Conservation (phyloP, 2,113 vertebrate species). For the Tragelaphus strepsiceros region DNA sequence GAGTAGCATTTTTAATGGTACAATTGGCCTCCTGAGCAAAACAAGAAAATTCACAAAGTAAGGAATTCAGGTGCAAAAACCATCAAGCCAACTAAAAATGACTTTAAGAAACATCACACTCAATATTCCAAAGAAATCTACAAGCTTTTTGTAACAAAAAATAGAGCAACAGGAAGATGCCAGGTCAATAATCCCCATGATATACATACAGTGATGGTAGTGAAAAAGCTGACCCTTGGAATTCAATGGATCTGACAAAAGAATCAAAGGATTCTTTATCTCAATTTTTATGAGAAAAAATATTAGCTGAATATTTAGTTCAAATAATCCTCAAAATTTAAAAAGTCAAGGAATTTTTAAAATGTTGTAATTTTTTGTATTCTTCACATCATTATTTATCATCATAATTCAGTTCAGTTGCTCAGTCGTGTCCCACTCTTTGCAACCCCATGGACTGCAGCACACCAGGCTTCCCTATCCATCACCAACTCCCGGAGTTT, state of each 20-base stretch:
- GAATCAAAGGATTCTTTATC: background rate
- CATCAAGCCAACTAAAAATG: background rate
- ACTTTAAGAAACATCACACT: background rate
- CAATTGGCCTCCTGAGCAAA: background rate
- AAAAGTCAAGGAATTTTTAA: background rate
- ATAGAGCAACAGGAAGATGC: background rate
- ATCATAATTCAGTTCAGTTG: background rate
- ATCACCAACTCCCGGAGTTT: background rate
- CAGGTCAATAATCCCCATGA: background rate
- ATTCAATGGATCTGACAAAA: background rate
- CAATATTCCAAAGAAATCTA: conserved; percentile 21
- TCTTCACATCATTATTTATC: background rate
- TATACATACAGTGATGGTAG: background rate
- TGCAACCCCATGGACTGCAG: rapidly evolving
- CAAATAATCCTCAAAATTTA: background rate
- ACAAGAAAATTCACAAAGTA: conserved; percentile 36
- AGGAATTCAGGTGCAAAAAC: conserved; percentile 28
- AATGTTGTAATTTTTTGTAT: background rate
- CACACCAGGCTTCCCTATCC: background rate
- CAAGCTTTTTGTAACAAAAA: background rate
- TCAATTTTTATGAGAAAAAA: background rate
- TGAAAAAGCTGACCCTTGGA: background rate
- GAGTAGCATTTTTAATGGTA: background rate
- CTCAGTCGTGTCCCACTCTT: background rate
- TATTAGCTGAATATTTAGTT: background rate